Evolutionary conservation across 2,113 vertebrate species (phyloP), one percentile per base, ranked within the genome.

Genomic region (Cinclus cinclus): DNA sequence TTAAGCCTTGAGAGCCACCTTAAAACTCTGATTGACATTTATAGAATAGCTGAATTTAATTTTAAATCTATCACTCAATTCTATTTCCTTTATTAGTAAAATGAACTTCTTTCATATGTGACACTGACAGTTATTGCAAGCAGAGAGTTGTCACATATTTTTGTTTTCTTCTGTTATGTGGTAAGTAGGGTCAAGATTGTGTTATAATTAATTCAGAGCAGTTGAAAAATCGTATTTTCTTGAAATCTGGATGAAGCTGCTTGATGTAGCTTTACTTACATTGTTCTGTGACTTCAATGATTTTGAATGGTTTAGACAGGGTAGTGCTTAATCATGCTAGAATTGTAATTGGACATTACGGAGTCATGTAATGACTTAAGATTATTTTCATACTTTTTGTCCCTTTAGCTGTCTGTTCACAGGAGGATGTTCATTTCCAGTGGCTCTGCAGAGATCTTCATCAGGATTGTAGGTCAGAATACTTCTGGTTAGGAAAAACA

Each of bases 11-110:
- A 89, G 80, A 93, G 35, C 68, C 77, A 82, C 83, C 89, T 94
- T 94, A 94, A 87, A 87, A 83, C 20, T 81, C 73, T 76, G 80
- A 85, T 67, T 90, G 84, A 59, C 80, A 42, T 82, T 76, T 88
- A 52, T 78, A 90, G 87, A 94, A 80, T 37, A 74, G 86, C 56
- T 94, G 64, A 81, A 94, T 78, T 93, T 86, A 86, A 42, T 83
- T 93, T 88, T 83, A 86, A 89, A 86, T 55, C 76, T 83, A 70
- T 83, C 75, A 91, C 58, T 91, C 82, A 76, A 27, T 81, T 83
- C 76, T 15, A 59, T 86, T 90, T 78, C 83, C 49, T 95, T 92
- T 73, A 91, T 93, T 93, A 93, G 76, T 83, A 86, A 92, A 93
- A 94, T 63, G 22, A 89, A 55, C 52, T 82, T 64, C 82, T 95